Evolutionary conservation across 1,140 invertebrate genomes (phyloP), one percentile per base, ranked within the genome.

Genomic region (Drosophila paulistorum): DNA sequence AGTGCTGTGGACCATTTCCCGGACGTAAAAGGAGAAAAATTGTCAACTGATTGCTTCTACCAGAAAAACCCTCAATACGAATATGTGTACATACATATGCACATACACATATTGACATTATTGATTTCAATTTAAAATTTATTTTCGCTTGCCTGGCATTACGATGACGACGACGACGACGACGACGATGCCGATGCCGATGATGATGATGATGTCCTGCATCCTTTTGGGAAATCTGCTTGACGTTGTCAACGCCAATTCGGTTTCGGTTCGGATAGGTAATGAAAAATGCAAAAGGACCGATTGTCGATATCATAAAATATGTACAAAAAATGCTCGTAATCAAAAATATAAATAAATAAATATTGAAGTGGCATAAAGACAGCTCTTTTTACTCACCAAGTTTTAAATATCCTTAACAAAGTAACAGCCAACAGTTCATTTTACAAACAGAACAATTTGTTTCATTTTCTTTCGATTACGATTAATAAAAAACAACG

Each of bases 91-190:
- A 23, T 30, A 73, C 62, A 79, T 80, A 71, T 23, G 13, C 7
- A 39, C 14, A 73, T 17, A 17, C 17, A 17, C 17, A 17, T 17
- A 17, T 65, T 77, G 79, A 74, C 51, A 83, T 87, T 83, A 87
- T 87, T 87, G 79, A 89, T 80, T 77, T 70, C 71, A 79, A 89
- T 87, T 87, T 73, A 79, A 74, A 83, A 83, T 82, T 76, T 71
- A 79, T 67, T 65, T 79, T 66, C 48, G 67, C 67, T 55, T 58
- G 58, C 65, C 45, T 75, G 66, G 54, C 39, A 26, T 20, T 30
- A 41, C 37, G 39, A 61, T 41, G 20, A 48, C 39, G 48, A 74
- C 65, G 57, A 57, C 20, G 42, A 66, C 35, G 14, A 30, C 23
- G 37, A 13, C n/a, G 35, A 14, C 23, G 37, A 11, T 26, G 42